These are phyloP conservation scores for Triplophysa tibetana DNA, from an alignment of 2,113 vertebrate species.

Conservation along the genomic window DNA sequence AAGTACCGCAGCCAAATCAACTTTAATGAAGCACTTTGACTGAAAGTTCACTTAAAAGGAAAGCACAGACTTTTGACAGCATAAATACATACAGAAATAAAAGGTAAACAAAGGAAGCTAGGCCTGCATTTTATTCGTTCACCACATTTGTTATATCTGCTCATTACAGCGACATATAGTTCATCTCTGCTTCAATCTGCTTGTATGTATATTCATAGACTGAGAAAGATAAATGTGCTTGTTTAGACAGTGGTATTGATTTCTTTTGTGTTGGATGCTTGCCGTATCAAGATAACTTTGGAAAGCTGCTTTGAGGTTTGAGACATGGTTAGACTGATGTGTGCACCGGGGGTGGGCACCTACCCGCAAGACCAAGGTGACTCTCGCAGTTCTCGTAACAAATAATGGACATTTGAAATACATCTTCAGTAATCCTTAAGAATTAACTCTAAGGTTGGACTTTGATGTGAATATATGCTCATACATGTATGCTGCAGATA, in stretches of 20 bases:
- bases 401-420: neutral
- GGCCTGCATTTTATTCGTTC: too few species aligned
- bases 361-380: slow-evolving; percentile 53
- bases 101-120: neutral
- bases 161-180: neutral
- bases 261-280: slow-evolving; percentile 1
- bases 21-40: slow-evolving; percentile 8
- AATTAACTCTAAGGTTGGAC: neutral
- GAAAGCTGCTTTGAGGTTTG: slow-evolving; percentile 28
- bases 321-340: slow-evolving; percentile 3
- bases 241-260: neutral
- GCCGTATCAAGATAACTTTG: slow-evolving; percentile 5
- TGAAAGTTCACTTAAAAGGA: neutral
- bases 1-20: neutral
- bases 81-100: neutral
- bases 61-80: slow-evolving; percentile 18
- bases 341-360: slow-evolving; percentile 1
- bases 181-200: neutral
- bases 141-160: too few species aligned
- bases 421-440: too few species aligned
- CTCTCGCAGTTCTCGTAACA: slow-evolving; percentile 33
- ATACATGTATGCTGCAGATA: neutral
- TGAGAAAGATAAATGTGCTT: neutral
- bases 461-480: neutral
- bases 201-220: neutral